phyloP scores from a whole-genome alignment of 2,113 vertebrate genomes.

The Prunella fulvescens region DNA sequence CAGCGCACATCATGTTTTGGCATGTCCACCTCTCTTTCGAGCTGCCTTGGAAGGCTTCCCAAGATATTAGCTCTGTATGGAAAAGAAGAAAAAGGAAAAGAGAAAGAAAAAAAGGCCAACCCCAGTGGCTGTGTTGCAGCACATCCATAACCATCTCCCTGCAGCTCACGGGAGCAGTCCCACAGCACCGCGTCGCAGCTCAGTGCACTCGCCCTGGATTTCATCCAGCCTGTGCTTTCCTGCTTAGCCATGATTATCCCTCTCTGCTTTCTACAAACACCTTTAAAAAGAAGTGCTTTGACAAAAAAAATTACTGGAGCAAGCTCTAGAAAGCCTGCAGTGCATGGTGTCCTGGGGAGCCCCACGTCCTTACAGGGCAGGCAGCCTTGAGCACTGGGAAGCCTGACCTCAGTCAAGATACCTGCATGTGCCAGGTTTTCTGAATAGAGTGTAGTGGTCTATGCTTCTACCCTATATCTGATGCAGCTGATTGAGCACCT shows the following conservation, averaged over 20 bases:
- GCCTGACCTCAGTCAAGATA: neutral
- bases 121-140: neutral
- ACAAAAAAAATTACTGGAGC: neutral
- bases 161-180: neutral
- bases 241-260: neutral
- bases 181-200: accelerated
- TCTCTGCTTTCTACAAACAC: neutral
- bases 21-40: neutral
- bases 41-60: neutral
- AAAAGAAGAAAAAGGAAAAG: neutral
- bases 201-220: neutral
- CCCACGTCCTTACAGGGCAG: accelerated
- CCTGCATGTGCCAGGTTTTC: neutral
- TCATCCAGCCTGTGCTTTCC: neutral
- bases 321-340: neutral
- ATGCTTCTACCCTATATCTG: neutral
- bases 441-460: accelerated
- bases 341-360: accelerated
- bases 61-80: neutral
- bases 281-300: neutral
- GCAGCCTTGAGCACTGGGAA: accelerated
- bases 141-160: neutral
- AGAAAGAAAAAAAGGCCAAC: neutral
- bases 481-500: neutral
- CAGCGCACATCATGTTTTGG: neutral